Evolutionary conservation across 2,888 invertebrate species (phyloP).

Genomic region (Dromius quadrimaculatus): DNA sequence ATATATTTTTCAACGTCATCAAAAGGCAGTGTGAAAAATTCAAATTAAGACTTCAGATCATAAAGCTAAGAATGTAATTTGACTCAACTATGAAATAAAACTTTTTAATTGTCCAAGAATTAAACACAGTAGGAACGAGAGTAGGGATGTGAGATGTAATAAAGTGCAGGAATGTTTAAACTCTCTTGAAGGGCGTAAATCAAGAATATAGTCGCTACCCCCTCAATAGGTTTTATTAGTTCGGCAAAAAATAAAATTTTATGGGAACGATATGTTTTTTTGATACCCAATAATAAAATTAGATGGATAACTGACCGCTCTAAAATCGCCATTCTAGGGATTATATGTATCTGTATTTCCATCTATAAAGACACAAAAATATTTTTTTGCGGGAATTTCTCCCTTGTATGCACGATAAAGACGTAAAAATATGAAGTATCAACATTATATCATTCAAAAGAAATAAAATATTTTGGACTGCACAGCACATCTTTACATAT

Average conservation of each 20-base stretch:
- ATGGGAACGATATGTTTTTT: conserved; percentile 45
- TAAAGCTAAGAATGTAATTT: conserved; percentile 50
- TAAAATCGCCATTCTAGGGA: not conserved
- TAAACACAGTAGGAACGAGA: not conserved
- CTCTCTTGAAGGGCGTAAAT: conserved; percentile 45
- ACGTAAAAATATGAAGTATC: no score
- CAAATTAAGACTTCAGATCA: conserved; percentile 24
- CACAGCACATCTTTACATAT: no score
- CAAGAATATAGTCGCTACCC: conserved; percentile 38
- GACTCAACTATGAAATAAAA: conserved; percentile 50
- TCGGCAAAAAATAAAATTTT: conserved; percentile 46
- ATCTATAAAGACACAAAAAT: no score
- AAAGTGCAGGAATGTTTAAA: conserved; percentile 43
- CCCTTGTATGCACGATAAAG: no score
- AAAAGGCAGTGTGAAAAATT: conserved; percentile 9
- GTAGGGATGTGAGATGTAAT: conserved; percentile 2
- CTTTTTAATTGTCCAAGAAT: conserved; percentile 45
- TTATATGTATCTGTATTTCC: not conserved
- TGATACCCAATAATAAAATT: conserved; percentile 46
- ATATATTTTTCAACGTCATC: conserved; percentile 41
- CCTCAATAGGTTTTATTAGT: conserved; percentile 43
- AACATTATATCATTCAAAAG: no score
- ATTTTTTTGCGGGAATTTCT: no score
- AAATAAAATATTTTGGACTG: no score
- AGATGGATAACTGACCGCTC: conserved; percentile 37